Evolutionary conservation across 2,113 vertebrate genomes (phyloP).

Genomic region (cat (Felis catus)): F.catus_Fca126_mat1.0 CM031423.1:66874501-66875000

Average conservation of each 20-base stretch:
- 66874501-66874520: slow-evolving; percentile 59
- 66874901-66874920: not conserved
- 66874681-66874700: not conserved
- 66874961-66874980: not conserved
- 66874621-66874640: not conserved
- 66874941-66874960: not conserved
- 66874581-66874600: slow-evolving; percentile 5
- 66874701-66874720: slow-evolving; percentile 32
- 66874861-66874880: not conserved
- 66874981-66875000: not conserved
- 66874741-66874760: not conserved
- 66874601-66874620: not conserved
- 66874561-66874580: not conserved
- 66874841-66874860: not conserved
- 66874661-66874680: slow-evolving; percentile 55
- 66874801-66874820: not conserved
- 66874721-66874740: not conserved
- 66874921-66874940: not conserved
- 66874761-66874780: not conserved
- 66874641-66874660: slow-evolving; percentile 72
- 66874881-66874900: not conserved
- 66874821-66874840: not conserved
- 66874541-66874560: not conserved
- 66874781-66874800: not conserved
- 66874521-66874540: slow-evolving; percentile 34